Evolutionary conservation across 2,888 invertebrate species (phyloP), one percentile per base, ranked within the genome.

Genomic region (Crematogaster levior): DNA sequence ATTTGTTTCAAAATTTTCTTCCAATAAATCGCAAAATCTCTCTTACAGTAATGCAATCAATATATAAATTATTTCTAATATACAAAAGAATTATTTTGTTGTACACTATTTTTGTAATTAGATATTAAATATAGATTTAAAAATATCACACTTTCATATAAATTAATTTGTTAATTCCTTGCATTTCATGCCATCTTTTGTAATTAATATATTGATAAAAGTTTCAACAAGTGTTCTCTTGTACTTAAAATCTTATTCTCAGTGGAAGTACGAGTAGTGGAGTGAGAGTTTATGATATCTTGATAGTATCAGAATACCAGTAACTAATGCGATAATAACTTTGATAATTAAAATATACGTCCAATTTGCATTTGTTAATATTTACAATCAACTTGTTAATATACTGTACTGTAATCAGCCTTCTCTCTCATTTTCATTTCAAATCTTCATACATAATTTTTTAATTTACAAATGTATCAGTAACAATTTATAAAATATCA

Each of bases 151-250:
- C 27, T 1, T 18, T 43, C 7, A 10, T 1, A 18, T 1, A 21
- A 10, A 46, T 10, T 46, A 6, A n/a, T n/a, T n/a, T 21, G n/a
- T 21, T 51, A 1, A 53, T 43, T 51, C 34, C 9, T 51, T 37
- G 21, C 1, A 24, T 68, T 56, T 79, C 30, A 68, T 30, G 56
- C 18, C 46, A 18, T 66, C 58, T 27, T 46, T 74, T 43, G 6
- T 46, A 53, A 48, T 46, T 34, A 56, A 48, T 61, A 34, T 73
- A 61, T 61, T 43, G 15, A 75, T 51, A 30, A 4, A 53, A 40
- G 40, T 40, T 51, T 65, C 12, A n/a, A 51, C 61, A 40, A 63
- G 63, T 40, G 27, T 63, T 18, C 40, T 63, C 30, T 79, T 68
- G 34, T 10, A 34, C 1, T 18, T 12, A 12, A 68, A 3, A 68